A percentile compares a stretch with the other conserved stretches of the same genome.
Evolutionary conservation across 2,888 invertebrate species (phyloP).

Genomic region (Dastarcus helophoroides): DNA sequence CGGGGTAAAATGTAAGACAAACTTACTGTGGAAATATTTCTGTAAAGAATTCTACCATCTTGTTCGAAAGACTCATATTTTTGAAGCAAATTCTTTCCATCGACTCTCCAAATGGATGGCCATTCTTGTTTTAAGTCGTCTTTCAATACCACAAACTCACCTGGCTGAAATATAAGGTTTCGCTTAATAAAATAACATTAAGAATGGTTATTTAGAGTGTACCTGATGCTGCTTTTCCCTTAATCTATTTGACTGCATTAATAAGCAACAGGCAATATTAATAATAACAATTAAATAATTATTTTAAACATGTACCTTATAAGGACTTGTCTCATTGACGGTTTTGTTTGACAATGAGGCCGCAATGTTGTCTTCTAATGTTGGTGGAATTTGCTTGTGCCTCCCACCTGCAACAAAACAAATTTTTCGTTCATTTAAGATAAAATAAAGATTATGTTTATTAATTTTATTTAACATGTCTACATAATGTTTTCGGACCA

Average conservation of each 20-base stretch:
- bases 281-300: conserved; percentile 8
- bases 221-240: conserved; percentile 29
- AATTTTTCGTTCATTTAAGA: too few relatives aligned
- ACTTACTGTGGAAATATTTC: conserved; percentile 77
- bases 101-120: conserved; percentile 86
- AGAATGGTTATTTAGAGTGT: conserved; percentile 8
- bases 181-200: too few relatives aligned
- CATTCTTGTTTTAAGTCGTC: conserved; percentile 68
- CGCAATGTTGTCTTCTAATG: conserved; percentile 38
- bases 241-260: conserved; percentile 25
- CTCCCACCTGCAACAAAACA: too few relatives aligned
- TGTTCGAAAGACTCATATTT: conserved; percentile 76
- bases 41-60: conserved; percentile 69
- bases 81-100: conserved; percentile 70
- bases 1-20: neutral
- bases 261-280: too few relatives aligned
- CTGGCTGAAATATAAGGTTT: conserved; percentile 51
- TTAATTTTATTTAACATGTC: too few relatives aligned
- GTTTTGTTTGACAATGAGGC: conserved; percentile 40
- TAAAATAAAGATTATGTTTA: too few relatives aligned
- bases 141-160: conserved; percentile 80
- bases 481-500: too few relatives aligned
- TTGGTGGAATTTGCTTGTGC: conserved; percentile 24
- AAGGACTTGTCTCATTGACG: conserved; percentile 46
- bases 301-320: conserved; percentile 40